phyloP scores from a whole-genome alignment of 2,888 invertebrate genomes.

The Elysia crispata region DNA sequence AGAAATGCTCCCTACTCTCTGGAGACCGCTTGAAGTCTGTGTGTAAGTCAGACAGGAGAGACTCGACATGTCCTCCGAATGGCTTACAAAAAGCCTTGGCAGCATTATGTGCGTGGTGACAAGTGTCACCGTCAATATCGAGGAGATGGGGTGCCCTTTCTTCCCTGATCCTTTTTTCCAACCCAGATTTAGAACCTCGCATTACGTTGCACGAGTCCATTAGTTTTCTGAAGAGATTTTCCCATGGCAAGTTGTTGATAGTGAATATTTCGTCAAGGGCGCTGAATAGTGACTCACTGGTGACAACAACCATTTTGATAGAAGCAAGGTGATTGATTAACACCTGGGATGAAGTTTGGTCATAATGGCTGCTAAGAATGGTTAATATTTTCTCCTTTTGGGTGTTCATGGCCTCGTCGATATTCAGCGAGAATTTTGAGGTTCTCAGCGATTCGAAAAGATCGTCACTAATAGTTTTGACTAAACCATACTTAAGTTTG shows the following conservation, averaged over 20 bases:
- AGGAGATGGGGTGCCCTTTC: slow-evolving; percentile 56
- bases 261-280: slow-evolving; percentile 47
- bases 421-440: slow-evolving; percentile 47
- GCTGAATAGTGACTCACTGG: no score
- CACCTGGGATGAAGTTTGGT: no score
- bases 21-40: slow-evolving; percentile 59
- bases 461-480: slow-evolving; percentile 32
- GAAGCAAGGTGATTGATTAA: no score
- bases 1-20: slow-evolving; percentile 50
- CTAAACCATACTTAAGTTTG: slow-evolving; percentile 44
- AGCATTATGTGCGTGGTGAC: slow-evolving; percentile 62
- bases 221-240: slow-evolving; percentile 56
- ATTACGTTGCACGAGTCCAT: slow-evolving; percentile 61
- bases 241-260: slow-evolving; percentile 54
- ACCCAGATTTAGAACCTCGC: slow-evolving; percentile 55
- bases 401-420: slow-evolving; percentile 50
- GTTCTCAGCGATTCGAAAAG: slow-evolving; percentile 27
- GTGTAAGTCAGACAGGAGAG: slow-evolving; percentile 53
- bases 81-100: slow-evolving; percentile 57
- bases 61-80: slow-evolving; percentile 54
- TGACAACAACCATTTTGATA: no score
- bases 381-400: slow-evolving; percentile 42
- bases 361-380: slow-evolving; percentile 39
- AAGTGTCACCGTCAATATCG: slow-evolving; percentile 60
- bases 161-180: slow-evolving; percentile 55